These are phyloP conservation scores for Eretmocerus hayati DNA, from an alignment of 2,888 invertebrate genomes.

Conservation along the genomic window DNA sequence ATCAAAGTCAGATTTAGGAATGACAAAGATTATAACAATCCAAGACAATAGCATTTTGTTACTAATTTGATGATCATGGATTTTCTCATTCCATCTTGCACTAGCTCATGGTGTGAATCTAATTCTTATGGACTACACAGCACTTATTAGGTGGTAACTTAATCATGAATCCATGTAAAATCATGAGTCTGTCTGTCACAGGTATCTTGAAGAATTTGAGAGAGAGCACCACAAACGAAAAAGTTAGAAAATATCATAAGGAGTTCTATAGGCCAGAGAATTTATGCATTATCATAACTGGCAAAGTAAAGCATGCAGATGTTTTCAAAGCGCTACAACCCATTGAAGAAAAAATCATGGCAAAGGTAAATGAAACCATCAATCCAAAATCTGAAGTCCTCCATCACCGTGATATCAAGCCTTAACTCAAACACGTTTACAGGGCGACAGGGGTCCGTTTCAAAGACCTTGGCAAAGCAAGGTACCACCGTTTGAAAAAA, in stretches of 20 bases:
- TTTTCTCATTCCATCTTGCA: no score
- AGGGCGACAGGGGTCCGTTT: slow-evolving; percentile 55
- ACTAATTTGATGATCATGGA: no score
- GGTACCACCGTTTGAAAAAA: slow-evolving; percentile 58
- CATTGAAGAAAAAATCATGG: slow-evolving; percentile 69
- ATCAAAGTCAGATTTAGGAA: no score
- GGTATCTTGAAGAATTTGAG: slow-evolving; percentile 71
- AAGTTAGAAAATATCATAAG: slow-evolving; percentile 76
- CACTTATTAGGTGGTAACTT: no score
- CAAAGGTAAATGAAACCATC: slow-evolving; percentile 52
- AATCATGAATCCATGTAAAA: no score
- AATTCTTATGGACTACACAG: no score
- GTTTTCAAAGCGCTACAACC: slow-evolving; percentile 67
- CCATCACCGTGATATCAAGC: not conserved
- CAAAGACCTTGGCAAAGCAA: slow-evolving; percentile 70
- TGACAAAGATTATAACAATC: no score
- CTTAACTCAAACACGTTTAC: slow-evolving; percentile 17
- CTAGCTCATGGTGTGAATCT: no score
- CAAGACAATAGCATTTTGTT: no score
- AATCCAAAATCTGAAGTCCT: not conserved
- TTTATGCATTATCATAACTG: slow-evolving; percentile 74
- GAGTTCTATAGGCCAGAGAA: slow-evolving; percentile 86
- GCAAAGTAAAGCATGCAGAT: slow-evolving; percentile 67
- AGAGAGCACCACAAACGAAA: slow-evolving; percentile 70
- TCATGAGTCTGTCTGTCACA: slow-evolving; percentile 15